Evolutionary conservation across 2,797 vertebrate genomes (phyloP), one percentile per base, ranked within the genome.

Genomic region (Clarias fuscus): DNA sequence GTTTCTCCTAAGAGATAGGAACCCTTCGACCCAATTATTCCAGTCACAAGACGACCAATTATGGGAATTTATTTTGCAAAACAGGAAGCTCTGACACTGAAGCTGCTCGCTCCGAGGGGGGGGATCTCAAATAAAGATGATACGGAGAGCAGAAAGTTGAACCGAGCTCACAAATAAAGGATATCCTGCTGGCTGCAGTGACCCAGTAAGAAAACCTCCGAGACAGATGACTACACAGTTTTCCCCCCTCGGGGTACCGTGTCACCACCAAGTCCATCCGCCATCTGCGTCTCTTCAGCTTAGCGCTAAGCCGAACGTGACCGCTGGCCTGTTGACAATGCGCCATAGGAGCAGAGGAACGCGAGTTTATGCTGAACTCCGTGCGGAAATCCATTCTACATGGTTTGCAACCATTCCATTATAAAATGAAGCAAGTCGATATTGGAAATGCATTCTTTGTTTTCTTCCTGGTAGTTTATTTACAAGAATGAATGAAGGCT

Each of bases 61-160:
- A 85, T 85, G 64, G 87, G 78, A 15, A 84, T 90, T 91, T 85
- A 53, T 93, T 92, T 84, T 72, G 87, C 68, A 93, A 94, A 95
- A 95, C 94, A 95, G 95, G 94, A 96, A 92, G 89, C 79, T 53
- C 62, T 30, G 37, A 65, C 7, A 65, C 5, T 43, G 37, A 64
- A 64, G 87, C 30, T 83, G 92, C 90, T 91, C 62, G 5, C 56
- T 61, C 7, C 24, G 30, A 79, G 33, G 84, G 90, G 59, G 37
- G 37, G 37, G 87, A 91, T 88, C 86, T 88, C 83, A 87, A n/a
- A 10, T 77, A 87, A 86, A 86, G 73, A 82, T 53, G 75, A 87
- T 82, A 86, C 88, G 89, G 85, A 84, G 86, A 85, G 80, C 64
- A 17, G 71, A 78, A 67, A 37, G 62, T 87, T 88, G 84, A 88